A percentile compares a stretch with the other conserved stretches of the same genome.
These are phyloP conservation scores for Delichon dasypus DNA, from an alignment of 2,797 vertebrate species.

Conservation along the genomic window DNA sequence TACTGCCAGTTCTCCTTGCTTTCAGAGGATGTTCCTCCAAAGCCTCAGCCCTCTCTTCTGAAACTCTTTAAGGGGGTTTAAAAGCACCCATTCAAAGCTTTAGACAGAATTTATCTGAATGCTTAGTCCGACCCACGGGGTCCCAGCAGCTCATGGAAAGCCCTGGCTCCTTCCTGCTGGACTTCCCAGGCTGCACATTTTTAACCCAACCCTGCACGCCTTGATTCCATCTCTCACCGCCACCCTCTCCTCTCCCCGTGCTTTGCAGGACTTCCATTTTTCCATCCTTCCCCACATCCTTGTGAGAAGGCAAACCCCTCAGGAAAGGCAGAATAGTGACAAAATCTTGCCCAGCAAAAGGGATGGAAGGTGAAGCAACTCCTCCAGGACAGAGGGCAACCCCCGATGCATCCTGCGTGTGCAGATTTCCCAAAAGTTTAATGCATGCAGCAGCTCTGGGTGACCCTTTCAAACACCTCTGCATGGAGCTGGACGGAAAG, in stretches of 20 bases:
- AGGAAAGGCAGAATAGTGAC: neutral
- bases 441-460: neutral
- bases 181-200: neutral
- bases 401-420: fast-evolving
- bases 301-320: neutral
- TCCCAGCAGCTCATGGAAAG: neutral
- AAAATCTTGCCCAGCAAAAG: neutral
- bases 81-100: neutral
- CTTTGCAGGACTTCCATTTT: neutral
- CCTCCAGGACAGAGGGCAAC: neutral
- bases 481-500: neutral
- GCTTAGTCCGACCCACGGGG: neutral
- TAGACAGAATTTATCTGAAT: neutral
- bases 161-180: neutral
- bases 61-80: neutral
- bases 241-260: neutral
- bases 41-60: neutral
- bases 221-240: neutral
- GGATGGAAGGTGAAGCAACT: neutral
- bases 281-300: neutral
- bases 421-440: neutral
- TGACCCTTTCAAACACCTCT: neutral
- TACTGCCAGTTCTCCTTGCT: neutral
- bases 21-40: neutral
- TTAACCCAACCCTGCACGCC: neutral